Evolutionary conservation across 2,888 invertebrate genomes (phyloP), one percentile per base, ranked within the genome.

Genomic region (Serripes groenlandicus): DNA sequence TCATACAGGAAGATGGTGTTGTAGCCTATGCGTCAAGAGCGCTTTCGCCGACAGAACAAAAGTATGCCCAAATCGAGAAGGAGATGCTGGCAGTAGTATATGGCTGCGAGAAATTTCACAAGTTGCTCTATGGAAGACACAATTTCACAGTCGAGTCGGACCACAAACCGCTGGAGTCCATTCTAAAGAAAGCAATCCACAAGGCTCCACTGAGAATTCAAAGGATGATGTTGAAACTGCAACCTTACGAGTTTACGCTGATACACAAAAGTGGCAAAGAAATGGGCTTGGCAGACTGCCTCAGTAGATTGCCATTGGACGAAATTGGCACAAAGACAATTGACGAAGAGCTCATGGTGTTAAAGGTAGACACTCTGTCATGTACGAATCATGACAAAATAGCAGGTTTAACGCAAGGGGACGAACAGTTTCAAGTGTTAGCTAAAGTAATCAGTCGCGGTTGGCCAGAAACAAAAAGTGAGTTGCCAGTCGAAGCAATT

Each of bases 41-140:
- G 7, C 37, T 87, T 18, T 80, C 87, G 49, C 34, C 56, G 42
- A 60, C 75, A 4, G 78, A 87, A 37, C 80, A 80, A 30, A 75
- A 73, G 4, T 83, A 85, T 68, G 78, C 81, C 0, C 78, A 85
- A 52, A 87, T 85, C 5, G 83, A 87, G 37, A 85, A 83, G 58
- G 83, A 87, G 54, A 76, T 81, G 7, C 54, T 87, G 15, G 85
- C 78, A 1, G 78, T 87, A 18, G 58, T 68, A 0, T 84, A 76
- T 71, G 81, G 70, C 5, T 82, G 85, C 71, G 70, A 64, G 5
- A 75, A 69, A 21, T 83, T 81, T 42, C 84, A 87, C 49, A 30
- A 87, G 18, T 81, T 74, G 49, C 30, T 82, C 15, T 85, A 76
- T 70, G 84, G 85, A 7, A 37, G 78, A 34, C 37, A 80, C 56